Evolutionary conservation across 2,888 invertebrate genomes (phyloP), one percentile per base, ranked within the genome.

Genomic region (Machimus atricapillus): DNA sequence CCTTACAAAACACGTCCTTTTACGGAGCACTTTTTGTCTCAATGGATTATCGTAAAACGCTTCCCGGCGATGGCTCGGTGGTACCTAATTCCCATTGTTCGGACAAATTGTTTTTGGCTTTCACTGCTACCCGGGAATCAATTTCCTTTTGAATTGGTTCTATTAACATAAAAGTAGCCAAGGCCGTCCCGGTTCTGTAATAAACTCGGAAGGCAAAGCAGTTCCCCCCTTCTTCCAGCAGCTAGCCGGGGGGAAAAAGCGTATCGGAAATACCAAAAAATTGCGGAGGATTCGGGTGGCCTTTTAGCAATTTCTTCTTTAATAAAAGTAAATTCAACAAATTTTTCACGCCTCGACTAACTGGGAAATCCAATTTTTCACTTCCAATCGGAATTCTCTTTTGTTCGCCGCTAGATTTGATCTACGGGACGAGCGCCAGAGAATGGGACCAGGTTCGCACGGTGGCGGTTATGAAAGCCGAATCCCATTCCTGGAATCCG

Each of bases 291-390:
- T 83, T 73, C n/a, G 52, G 37, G 34, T 74, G 85, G 46, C 52
- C 85, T 73, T 46, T 76, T 52, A 43, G 85, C 85, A 85, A 85
- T 85, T 85, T 34, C 52, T 85, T 85, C 76, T 76, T 83, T 83
- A 83, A 83, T 83, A 83, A 83, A 83, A 83, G 83, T 86, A 86
- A 86, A 86, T 86, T 76, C 77, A 77, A 86, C 85, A 86, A 86
- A 86, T 86, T 86, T 86, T 86, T 86, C 85, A 86, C 85, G 85
- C 85, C 85, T 86, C 85, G 77, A 86, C 76, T 76, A 86, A 77
- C 77, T 76, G 52, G 52, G 77, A 77, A 58, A 83, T 85, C 85
- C 85, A 85, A 85, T 85, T 85, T 85, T 85, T 85, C 85, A 85
- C 85, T 85, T 85, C 74, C 73, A 85, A 85, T 85, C 74, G 40